Evolutionary conservation across 2,888 invertebrate species (phyloP), one percentile per base, ranked within the genome.

Genomic region (Ferrisia virgata): DNA sequence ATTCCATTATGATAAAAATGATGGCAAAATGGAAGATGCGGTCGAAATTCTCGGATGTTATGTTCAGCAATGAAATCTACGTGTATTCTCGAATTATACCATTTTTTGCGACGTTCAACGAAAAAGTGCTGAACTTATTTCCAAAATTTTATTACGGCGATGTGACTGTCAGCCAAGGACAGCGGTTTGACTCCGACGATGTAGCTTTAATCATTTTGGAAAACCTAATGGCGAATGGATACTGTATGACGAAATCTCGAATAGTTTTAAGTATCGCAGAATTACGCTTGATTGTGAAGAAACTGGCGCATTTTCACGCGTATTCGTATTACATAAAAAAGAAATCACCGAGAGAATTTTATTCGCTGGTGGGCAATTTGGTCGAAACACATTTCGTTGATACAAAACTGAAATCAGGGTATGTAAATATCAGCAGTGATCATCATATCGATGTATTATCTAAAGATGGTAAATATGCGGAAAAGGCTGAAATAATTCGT

Each of bases 201-300:
- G 69, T 80, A 2, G 85, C 85, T 40, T n/a, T 86, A 64, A 25
- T 87, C 1, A 64, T 87, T 2, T 18, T 87, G 36, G 86, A 87
- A 64, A 86, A 87, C 43, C 58, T 86, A 31, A 28, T 36, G 22
- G 28, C n/a, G 0, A 11, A 72, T 2, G 86, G 86, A 1, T 87
- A 69, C 79, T 36, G 69, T 28, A 53, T 85, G 11, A 58, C 85
- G 1, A 78, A 85, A 22, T 53, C 84, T 9, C 84, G 85, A n/a
- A 9, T 85, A 6, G 86, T 86, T 58, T 72, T 87, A 9, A 86
- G 87, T 80, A 84, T 84, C 39, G 85, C 86, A 1, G 87, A 87
- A 79, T 43, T 86, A 9, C 72, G 33, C 9, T 36, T 76, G 15
- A 76, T 36, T 22, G 18, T 76, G 33, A 33, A 36, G 6, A 76